Base-by-base conservation (phyloP, 2,113 vertebrate species). In the Tretioscincus oriximinensis region DNA sequence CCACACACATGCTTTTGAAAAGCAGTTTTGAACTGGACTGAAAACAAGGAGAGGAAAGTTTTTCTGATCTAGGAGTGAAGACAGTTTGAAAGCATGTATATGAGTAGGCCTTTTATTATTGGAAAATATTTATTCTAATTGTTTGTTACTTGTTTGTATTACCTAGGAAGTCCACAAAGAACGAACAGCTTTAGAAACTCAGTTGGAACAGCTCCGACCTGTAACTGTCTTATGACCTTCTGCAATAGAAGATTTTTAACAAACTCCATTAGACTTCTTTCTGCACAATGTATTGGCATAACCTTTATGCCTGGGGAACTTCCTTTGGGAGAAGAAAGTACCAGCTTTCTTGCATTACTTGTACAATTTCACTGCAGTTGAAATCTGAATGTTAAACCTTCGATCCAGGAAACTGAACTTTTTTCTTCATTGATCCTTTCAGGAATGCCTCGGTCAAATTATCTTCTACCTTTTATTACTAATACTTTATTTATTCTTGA, bases 101-200 rank as follows among this genome's bases (percentile, higher is more conserved):
- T 41, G 35, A 41, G 3, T 41, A 41, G 35, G 35, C 35, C 35
- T 41, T 0, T 0, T 22, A 9, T 73, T 64, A 73, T 67, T 28
- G 49, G 7, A 18, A 60, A 73, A 7, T 21, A 65, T 49, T 10
- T 12, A 28, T 29, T 24, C 0, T 79, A 7, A 83, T 78, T 93
- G 49, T 84, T 71, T 86, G 66, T 9, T 76, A 67, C 54, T 89
- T 20, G 77, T 86, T 84, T 89, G 22, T 63, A 4, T 84, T 77
- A 84, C 74, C 87, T 92, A 99, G 98, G 97, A 97, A 86, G 97
- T 98, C 87, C 98, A 98, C 92, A 96, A 97, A 90, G 97, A 99
- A 76, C 94, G 98, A 78, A 96, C 98, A 90, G 96, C 97, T 76
- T 85, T 99, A 95, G 98, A 99, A 94, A 96, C 95, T 0, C 97